A percentile compares a stretch with the other conserved stretches of the same genome.
Conservation (phyloP, 2,888 invertebrate genomes). For the Stomorhina lunata region DNA sequence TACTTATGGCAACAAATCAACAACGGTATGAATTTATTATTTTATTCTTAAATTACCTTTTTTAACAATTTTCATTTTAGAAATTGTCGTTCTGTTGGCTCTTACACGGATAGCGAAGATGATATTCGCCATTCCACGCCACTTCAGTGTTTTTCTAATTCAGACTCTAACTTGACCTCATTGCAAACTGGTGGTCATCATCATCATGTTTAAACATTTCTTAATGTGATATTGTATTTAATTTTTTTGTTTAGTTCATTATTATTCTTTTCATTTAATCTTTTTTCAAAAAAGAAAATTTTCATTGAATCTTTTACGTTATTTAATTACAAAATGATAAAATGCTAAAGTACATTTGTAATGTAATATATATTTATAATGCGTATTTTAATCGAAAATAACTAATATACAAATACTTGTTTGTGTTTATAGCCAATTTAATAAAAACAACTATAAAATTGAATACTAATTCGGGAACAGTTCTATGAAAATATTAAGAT, state of each 20-base stretch:
- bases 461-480: conserved; percentile 13
- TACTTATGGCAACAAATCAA: conserved; percentile 44
- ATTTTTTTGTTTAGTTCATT: conserved; percentile 37
- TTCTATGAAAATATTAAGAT: too few relatives aligned
- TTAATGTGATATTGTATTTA: conserved; percentile 60
- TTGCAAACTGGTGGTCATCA: conserved; percentile 58
- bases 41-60: background rate
- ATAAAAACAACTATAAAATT: conserved; percentile 34
- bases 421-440: conserved; percentile 62
- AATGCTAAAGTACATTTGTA: conserved; percentile 48
- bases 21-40: conserved; percentile 45
- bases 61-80: conserved; percentile 63
- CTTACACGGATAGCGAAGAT: conserved; percentile 77
- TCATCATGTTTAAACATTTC: conserved; percentile 54
- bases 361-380: conserved; percentile 36
- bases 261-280: conserved; percentile 18
- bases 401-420: conserved; percentile 48
- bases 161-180: conserved; percentile 73
- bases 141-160: conserved; percentile 73
- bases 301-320: conserved; percentile 44
- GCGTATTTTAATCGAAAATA: conserved; percentile 54
- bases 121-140: conserved; percentile 66
- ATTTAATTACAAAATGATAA: conserved; percentile 39
- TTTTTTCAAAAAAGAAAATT: conserved; percentile 12
- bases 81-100: conserved; percentile 77